phyloP scores from a whole-genome alignment of 1,140 invertebrate species.

The Spodoptera litura region DNA sequence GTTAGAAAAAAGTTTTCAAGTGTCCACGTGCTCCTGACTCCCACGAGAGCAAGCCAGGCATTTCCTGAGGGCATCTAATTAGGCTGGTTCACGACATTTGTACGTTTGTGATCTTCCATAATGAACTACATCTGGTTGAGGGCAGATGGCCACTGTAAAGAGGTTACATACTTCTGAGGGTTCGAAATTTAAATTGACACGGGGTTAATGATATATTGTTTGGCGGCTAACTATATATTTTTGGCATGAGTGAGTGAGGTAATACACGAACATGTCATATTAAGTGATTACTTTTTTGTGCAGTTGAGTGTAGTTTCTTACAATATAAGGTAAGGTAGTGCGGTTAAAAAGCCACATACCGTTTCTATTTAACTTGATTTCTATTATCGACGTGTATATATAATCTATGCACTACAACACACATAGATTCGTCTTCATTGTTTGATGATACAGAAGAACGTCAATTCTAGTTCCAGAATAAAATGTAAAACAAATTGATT shows the following conservation, averaged over 20 bases:
- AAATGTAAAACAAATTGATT: too few relatives aligned
- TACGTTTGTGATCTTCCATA: constrained; percentile 50
- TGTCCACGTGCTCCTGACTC: constrained; percentile 76
- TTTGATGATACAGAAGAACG: too few relatives aligned
- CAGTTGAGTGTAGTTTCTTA: too few relatives aligned
- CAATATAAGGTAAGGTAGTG: too few relatives aligned
- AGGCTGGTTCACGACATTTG: constrained; percentile 60
- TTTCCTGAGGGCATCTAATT: constrained; percentile 76
- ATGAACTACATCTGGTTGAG: constrained; percentile 30
- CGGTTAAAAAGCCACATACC: too few relatives aligned
- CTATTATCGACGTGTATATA: too few relatives aligned
- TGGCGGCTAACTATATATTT: not conserved
- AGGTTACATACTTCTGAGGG: not conserved
- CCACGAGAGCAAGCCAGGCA: constrained; percentile 65
- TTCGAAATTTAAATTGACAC: constrained; percentile 22
- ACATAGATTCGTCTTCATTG: too few relatives aligned
- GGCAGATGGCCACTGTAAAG: constrained; percentile 5
- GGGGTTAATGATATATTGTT: not conserved
- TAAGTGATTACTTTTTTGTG: too few relatives aligned
- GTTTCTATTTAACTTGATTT: too few relatives aligned
- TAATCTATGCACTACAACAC: too few relatives aligned
- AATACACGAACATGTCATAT: too few relatives aligned
- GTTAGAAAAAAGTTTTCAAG: constrained; percentile 69
- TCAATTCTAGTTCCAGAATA: too few relatives aligned
- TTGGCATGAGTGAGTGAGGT: not conserved